Evolutionary conservation across 2,113 vertebrate genomes (phyloP).

Genomic region (Istiophorus platypterus): DNA sequence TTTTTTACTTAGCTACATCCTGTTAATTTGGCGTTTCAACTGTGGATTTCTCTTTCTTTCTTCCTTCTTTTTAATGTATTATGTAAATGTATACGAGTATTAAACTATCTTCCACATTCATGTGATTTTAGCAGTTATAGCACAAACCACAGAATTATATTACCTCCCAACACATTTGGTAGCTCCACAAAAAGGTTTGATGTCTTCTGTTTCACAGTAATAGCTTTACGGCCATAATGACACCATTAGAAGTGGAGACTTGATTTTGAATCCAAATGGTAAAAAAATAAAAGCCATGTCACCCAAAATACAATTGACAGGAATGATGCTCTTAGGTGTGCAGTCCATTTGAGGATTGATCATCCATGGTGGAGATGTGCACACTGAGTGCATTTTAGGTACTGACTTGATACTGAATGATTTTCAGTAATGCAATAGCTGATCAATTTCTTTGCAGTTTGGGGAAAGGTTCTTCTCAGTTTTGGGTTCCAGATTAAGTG

Average conservation of each 20-base stretch:
- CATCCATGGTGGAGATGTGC: background rate
- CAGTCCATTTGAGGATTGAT: background rate
- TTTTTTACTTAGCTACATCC: background rate
- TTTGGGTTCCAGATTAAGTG: slow-evolving; percentile 2
- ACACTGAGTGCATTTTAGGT: background rate
- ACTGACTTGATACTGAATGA: background rate
- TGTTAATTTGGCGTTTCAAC: background rate
- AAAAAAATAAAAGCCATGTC: background rate
- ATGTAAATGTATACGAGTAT: background rate
- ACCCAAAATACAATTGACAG: background rate
- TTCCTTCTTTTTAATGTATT: background rate
- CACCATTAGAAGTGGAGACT: background rate
- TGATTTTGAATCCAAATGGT: background rate
- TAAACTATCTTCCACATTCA: background rate
- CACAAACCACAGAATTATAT: background rate
- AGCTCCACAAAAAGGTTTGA: background rate
- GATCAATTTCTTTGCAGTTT: slow-evolving; percentile 21
- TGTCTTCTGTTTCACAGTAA: too few relatives aligned
- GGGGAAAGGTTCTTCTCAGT: slow-evolving; percentile 3
- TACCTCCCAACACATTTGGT: background rate
- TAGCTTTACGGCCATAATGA: background rate
- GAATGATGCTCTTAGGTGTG: background rate
- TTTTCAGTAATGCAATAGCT: slow-evolving; percentile 1
- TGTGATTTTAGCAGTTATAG: background rate
- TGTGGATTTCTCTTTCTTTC: background rate